Evolutionary conservation across 2,797 vertebrate genomes (phyloP).

Genomic region (Acanthurus tractus): DNA sequence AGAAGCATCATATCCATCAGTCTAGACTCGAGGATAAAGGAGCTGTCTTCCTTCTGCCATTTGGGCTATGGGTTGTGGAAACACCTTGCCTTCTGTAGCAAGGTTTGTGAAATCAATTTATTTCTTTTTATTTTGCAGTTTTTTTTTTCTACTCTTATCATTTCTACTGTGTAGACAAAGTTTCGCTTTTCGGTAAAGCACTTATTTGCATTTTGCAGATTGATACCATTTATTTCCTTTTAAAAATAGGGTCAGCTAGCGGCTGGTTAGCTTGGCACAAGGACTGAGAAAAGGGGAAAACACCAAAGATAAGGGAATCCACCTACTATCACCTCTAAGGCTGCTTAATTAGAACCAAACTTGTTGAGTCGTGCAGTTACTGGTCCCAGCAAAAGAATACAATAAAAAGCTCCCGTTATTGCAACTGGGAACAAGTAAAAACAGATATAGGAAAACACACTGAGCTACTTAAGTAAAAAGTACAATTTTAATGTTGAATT

Average conservation of each 20-base stretch:
- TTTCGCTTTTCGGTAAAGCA: no score
- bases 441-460: background rate
- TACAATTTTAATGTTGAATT: background rate
- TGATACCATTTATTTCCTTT: background rate
- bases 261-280: background rate
- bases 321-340: no score
- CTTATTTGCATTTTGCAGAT: background rate
- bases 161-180: no score
- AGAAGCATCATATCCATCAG: background rate
- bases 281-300: background rate
- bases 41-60: background rate
- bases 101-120: no score
- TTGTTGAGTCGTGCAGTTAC: background rate
- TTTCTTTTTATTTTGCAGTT: no score
- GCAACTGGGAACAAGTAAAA: background rate
- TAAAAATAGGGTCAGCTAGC: no score
- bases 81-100: no score
- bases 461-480: background rate
- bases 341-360: no score
- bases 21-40: slow-evolving; percentile 33
- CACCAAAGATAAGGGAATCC: no score
- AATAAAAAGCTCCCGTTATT: background rate
- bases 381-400: background rate
- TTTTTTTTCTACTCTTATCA: no score
- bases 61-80: background rate